Conservation (phyloP, 2,888 invertebrate species). For the Papilio elwesi region DNA sequence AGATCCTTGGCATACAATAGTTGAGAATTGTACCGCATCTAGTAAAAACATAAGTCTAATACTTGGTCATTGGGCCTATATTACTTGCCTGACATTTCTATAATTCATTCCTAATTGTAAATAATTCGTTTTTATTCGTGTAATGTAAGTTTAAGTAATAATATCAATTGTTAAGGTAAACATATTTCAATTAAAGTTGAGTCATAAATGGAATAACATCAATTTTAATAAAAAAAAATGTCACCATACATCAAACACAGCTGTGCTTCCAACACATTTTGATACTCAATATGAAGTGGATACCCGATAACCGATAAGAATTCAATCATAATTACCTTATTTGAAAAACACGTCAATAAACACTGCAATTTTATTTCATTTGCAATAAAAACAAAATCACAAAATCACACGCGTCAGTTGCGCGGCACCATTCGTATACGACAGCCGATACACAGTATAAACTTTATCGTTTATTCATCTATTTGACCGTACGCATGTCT, state of each 20-base stretch:
- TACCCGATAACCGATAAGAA: slow-evolving; percentile 32
- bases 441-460: slow-evolving; percentile 4
- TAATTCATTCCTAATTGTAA: no score
- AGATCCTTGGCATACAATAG: not conserved
- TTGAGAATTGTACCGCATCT: not conserved
- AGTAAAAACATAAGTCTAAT: not conserved
- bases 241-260: slow-evolving; percentile 11
- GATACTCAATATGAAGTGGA: not conserved
- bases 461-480: slow-evolving; percentile 30
- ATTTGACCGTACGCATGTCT: slow-evolving; percentile 22
- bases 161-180: not conserved
- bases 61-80: not conserved
- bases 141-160: not conserved
- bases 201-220: slow-evolving; percentile 1
- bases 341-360: slow-evolving; percentile 23
- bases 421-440: slow-evolving; percentile 19
- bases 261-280: slow-evolving; percentile 3
- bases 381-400: slow-evolving; percentile 23
- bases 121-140: not conserved
- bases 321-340: slow-evolving; percentile 24
- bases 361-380: slow-evolving; percentile 22
- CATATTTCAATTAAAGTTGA: not conserved
- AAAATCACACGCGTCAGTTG: slow-evolving; percentile 26
- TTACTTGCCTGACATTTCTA: no score
- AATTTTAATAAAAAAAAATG: slow-evolving; percentile 16